Conservation (phyloP, 2,113 vertebrate species). For the Vulpes lagopus region DNA sequence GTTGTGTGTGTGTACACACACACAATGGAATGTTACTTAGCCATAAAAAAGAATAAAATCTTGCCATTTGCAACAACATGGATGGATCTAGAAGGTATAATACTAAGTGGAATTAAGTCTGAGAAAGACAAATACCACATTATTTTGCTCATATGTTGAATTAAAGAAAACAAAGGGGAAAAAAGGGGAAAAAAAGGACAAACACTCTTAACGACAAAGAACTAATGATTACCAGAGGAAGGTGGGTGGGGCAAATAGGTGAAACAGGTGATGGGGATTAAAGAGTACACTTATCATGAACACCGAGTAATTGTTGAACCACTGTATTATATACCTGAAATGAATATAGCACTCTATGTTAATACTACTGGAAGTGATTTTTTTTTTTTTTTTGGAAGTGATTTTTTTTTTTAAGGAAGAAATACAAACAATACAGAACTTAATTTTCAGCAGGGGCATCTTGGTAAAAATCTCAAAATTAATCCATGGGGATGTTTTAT, state of each 20-base stretch:
- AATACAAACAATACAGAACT: not conserved
- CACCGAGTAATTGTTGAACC: not conserved
- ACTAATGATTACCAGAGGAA: not conserved
- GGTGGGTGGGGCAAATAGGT: not conserved
- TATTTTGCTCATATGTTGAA: not conserved
- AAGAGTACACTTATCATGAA: not conserved
- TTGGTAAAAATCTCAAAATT: slow-evolving; percentile 26
- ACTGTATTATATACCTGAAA: not conserved
- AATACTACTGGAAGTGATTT: not conserved
- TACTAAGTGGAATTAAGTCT: not conserved
- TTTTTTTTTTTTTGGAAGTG: not conserved
- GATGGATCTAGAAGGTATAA: not conserved
- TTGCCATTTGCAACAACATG: not conserved
- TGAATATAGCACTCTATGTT: not conserved
- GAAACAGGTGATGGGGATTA: not conserved
- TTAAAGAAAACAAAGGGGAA: not conserved
- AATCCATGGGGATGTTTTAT: not conserved
- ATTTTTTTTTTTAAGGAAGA: not conserved
- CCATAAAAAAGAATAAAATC: not conserved
- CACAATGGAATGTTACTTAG: not conserved
- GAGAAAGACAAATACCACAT: not conserved
- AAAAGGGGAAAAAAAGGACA: not conserved
- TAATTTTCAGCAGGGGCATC: not conserved
- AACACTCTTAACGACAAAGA: not conserved
- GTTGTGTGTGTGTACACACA: not conserved